Conservation (phyloP, 2,888 invertebrate genomes). For the Drosophila aldrichi region DNA sequence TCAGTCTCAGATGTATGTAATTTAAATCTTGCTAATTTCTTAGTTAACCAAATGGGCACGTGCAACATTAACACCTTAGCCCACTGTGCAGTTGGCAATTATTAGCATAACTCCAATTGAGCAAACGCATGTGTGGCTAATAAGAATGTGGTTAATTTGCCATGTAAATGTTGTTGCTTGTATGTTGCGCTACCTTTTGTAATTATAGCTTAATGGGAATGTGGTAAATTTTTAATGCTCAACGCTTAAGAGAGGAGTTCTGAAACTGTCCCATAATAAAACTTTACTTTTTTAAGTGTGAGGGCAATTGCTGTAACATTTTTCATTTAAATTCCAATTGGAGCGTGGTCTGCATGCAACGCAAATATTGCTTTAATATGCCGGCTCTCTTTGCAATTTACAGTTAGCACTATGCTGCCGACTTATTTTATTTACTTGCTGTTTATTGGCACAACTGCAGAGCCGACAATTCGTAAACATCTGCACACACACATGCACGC, state of each 20-base stretch:
- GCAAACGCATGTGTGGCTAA: background rate
- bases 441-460: conserved; percentile 33
- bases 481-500: background rate
- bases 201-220: background rate
- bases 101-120: conserved; percentile 20
- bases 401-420: conserved; percentile 14
- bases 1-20: conserved; percentile 14
- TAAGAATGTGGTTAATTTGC: background rate
- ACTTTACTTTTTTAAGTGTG: too few species aligned
- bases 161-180: background rate
- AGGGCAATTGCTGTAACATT: background rate
- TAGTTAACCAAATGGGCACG: conserved; percentile 22
- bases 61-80: conserved; percentile 12
- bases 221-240: background rate
- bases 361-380: conserved; percentile 7
- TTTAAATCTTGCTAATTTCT: conserved; percentile 39
- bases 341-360: background rate
- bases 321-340: background rate
- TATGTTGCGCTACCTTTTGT: background rate
- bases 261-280: too few species aligned
- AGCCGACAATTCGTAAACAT: conserved; percentile 11
- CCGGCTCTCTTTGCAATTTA: conserved; percentile 4
- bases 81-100: conserved; percentile 11
- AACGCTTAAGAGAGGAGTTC: background rate
- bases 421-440: conserved; percentile 31